Evolutionary conservation across 2,113 vertebrate species (phyloP), one percentile per base, ranked within the genome.

Genomic region (Deroptyus accipitrinus): DNA sequence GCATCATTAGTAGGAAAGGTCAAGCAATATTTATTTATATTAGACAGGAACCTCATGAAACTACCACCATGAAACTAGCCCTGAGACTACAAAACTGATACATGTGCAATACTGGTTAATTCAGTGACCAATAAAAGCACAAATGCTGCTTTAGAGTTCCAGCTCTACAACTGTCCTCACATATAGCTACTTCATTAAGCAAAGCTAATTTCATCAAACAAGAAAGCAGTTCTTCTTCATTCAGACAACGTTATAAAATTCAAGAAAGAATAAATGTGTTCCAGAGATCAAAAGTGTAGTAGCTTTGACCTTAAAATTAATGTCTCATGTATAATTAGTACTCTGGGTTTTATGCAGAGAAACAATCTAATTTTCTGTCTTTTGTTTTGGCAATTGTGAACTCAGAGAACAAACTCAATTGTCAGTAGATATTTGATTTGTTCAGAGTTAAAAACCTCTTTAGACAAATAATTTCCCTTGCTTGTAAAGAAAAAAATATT

Each of bases 11-110:
- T 30, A 83, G 67, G 72, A 93, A 96, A 93, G 63, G 82, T 94
- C 94, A 96, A 96, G 59, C 24, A 69, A 77, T 91, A 93, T 93
- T 95, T 94, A 93, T 57, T 93, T 96, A 67, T 66, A 83, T 75
- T 90, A 86, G 85, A 92, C 75, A 92, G n/a, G 63, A 91, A 80
- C 30, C 61, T 95, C 87, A 95, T 90, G 54, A 94, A 94, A 83
- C 59, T 86, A 79, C 84, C 31, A 79, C 62, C 7, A 4, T 90
- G 63, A 91, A 94, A 87, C 52, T 85, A 23, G 33, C 44, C 16
- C n/a, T 20, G n/a, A 80, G 72, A 54, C 41, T 77, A 52, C 82
- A 93, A 83, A 97, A 83, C 49, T 74, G 70, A 94, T 54, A 85
- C 67, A 70, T 62, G 30, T 80, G 44, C 54, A 85, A 20, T 55